Evolutionary conservation across 2,888 invertebrate species (phyloP).

Genomic region (Lithophane socia): DNA sequence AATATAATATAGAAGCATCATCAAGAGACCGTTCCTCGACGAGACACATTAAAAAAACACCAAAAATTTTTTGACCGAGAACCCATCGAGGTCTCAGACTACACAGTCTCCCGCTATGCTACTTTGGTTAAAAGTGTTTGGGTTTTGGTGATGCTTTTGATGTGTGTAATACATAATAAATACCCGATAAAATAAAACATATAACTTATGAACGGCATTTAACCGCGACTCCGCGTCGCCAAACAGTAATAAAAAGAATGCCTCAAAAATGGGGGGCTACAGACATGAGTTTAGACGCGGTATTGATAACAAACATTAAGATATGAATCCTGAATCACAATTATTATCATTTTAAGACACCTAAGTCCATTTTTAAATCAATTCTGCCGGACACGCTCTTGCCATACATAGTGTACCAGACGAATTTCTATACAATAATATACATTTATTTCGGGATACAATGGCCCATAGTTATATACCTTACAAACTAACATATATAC

Average conservation of each 20-base stretch:
- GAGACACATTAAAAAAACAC: not conserved
- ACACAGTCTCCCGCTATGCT: not conserved
- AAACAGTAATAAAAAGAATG: not conserved
- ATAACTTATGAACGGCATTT: not conserved
- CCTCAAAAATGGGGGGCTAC: not conserved
- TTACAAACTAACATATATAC: not conserved
- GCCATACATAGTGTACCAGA: not conserved
- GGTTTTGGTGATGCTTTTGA: not conserved
- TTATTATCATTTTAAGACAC: not conserved
- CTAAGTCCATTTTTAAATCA: not conserved
- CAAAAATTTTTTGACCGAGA: too few relatives aligned
- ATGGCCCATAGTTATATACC: not conserved
- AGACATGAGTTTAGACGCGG: not conserved
- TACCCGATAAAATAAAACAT: too few relatives aligned
- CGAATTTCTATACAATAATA: not conserved
- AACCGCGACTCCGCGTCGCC: not conserved
- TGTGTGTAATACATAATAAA: too few relatives aligned
- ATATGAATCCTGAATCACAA: not conserved
- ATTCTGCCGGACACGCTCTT: not conserved
- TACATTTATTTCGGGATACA: not conserved
- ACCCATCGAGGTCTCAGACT: not conserved
- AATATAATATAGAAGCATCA: not conserved
- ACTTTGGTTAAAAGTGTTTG: not conserved
- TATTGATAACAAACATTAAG: not conserved
- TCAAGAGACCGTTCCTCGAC: not conserved